phyloP scores from a whole-genome alignment of 2,797 vertebrate genomes.

The Anisognathus igniventris region DNA sequence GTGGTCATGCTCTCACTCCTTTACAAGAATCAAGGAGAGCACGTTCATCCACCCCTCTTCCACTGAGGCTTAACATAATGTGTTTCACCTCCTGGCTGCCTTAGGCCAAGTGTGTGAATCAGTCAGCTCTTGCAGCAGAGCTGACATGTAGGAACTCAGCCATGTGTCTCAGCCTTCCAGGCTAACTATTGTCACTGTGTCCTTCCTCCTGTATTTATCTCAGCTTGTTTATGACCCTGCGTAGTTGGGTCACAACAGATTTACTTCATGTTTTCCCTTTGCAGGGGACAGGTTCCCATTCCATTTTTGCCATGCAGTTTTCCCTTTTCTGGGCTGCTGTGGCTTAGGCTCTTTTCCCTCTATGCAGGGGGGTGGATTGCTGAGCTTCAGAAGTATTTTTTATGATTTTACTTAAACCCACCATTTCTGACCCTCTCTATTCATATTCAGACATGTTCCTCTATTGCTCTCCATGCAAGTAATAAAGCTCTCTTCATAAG shows the following conservation, averaged over 20 bases:
- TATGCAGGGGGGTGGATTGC: neutral
- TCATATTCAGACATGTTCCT: neutral
- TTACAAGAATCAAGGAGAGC: neutral
- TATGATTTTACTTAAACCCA: neutral
- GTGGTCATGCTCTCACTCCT: neutral
- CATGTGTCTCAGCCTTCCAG: constrained; percentile 28
- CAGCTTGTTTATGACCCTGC: neutral
- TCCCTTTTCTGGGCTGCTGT: neutral
- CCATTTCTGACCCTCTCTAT: neutral
- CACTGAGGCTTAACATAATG: neutral
- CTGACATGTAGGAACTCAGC: constrained; percentile 31
- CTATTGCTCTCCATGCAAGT: neutral
- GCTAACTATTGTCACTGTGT: constrained; percentile 26
- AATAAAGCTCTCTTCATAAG: neutral
- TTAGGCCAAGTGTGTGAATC: neutral
- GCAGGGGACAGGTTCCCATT: neutral
- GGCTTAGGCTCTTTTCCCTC: neutral
- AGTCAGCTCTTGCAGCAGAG: constrained; percentile 31
- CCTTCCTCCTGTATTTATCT: constrained; percentile 33
- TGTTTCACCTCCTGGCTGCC: constrained; percentile 4
- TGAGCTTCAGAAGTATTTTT: neutral
- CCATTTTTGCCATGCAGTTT: neutral
- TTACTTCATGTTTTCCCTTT: neutral
- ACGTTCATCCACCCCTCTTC: neutral
- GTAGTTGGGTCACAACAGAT: neutral